Conservation (phyloP, 1,140 invertebrate species). For the Neoseiulus cucumeris region DNA sequence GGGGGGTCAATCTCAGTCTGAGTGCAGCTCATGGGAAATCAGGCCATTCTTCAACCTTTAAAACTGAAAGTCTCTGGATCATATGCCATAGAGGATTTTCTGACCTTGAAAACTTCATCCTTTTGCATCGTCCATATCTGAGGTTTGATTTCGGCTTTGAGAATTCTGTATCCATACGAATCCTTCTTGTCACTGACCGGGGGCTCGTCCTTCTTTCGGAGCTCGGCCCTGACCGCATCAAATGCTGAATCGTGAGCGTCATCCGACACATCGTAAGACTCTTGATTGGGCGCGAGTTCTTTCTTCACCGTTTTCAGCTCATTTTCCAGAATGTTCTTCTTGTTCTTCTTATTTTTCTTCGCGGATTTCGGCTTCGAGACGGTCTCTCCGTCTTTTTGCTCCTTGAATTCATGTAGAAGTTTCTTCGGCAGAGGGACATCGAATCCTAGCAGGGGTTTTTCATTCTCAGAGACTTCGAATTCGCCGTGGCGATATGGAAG, state of each 20-base stretch:
- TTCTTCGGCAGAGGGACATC: background rate
- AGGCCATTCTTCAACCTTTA: background rate
- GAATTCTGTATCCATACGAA: constrained; percentile 23
- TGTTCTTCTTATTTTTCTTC: background rate
- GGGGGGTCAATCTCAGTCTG: background rate
- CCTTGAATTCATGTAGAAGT: background rate
- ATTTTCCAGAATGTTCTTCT: background rate
- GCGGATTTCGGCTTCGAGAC: background rate
- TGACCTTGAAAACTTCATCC: constrained; percentile 16
- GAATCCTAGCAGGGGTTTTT: background rate
- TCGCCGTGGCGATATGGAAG: background rate
- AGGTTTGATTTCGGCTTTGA: constrained; percentile 21
- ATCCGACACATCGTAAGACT: background rate
- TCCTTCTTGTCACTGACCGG: constrained; percentile 13
- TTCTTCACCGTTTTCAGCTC: background rate
- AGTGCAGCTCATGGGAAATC: background rate
- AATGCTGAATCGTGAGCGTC: background rate
- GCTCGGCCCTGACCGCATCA: background rate
- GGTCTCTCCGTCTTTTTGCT: background rate
- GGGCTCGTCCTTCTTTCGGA: background rate
- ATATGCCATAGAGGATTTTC: background rate
- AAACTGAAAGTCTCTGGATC: background rate
- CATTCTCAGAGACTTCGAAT: background rate
- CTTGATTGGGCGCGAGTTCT: background rate
- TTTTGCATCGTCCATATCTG: constrained; percentile 18